These are phyloP conservation scores for Leuciscus waleckii DNA, from an alignment of 2,797 vertebrate species.

Conservation along the genomic window DNA sequence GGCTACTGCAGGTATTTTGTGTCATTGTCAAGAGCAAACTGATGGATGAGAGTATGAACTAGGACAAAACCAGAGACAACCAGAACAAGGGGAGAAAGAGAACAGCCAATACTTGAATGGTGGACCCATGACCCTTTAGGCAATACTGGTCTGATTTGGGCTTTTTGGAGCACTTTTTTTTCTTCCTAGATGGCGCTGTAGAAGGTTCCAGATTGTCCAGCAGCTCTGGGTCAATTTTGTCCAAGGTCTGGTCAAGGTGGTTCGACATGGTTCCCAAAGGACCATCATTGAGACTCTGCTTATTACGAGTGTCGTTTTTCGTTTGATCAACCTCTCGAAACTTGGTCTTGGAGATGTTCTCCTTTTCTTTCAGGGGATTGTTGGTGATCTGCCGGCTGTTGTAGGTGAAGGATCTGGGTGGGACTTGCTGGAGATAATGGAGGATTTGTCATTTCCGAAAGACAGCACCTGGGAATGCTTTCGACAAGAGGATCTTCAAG, in stretches of 20 bases:
- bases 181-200: conserved; percentile 90
- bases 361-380: conserved; percentile 90
- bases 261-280: conserved; percentile 93
- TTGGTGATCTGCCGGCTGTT: conserved; percentile 87
- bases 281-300: conserved; percentile 91
- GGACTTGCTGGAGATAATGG: conserved; percentile 88
- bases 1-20: conserved; percentile 79
- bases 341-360: conserved; percentile 93
- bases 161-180: conserved; percentile 95
- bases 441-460: conserved; percentile 91
- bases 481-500: conserved; percentile 80
- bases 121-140: conserved; percentile 84
- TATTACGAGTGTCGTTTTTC: conserved; percentile 90
- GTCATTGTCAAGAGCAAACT: conserved; percentile 83
- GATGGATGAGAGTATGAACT: conserved; percentile 67
- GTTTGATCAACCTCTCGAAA: conserved; percentile 81
- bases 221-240: conserved; percentile 87
- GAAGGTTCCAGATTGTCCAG: conserved; percentile 88
- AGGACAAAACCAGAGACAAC: conserved; percentile 85
- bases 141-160: conserved; percentile 94
- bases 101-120: conserved; percentile 76
- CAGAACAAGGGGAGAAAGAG: conserved; percentile 84
- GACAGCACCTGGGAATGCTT: conserved; percentile 87
- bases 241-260: conserved; percentile 87
- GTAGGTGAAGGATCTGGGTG: conserved; percentile 79